Conservation (phyloP, 2,888 invertebrate species). For the Phasia obesa region DNA sequence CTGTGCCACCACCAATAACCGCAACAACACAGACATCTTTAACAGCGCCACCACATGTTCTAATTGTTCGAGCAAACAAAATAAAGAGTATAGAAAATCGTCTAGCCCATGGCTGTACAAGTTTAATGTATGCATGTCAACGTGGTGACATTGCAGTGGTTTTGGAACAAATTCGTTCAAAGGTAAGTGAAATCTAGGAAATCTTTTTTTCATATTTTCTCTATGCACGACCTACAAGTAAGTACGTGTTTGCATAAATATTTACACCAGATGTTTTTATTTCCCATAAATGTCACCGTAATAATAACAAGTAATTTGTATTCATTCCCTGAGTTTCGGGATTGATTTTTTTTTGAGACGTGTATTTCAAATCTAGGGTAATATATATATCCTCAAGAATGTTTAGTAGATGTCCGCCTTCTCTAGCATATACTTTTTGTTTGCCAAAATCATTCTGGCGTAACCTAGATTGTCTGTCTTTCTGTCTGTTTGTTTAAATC, state of each 20-base stretch:
- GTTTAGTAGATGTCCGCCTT: too few relatives aligned
- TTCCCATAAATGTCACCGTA: constrained; percentile 6
- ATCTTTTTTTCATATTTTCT: constrained; percentile 12
- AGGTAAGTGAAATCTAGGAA: constrained; percentile 84
- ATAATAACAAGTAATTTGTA: too few relatives aligned
- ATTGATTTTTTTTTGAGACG: too few relatives aligned
- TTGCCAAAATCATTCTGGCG: too few relatives aligned
- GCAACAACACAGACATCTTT: constrained; percentile 32
- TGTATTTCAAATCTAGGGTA: too few relatives aligned
- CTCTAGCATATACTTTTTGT: too few relatives aligned
- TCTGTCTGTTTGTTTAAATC: too few relatives aligned
- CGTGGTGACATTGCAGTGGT: constrained; percentile 92
- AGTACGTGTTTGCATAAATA: background rate
- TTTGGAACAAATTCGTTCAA: constrained; percentile 88
- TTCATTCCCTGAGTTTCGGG: too few relatives aligned
- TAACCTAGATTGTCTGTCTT: too few relatives aligned
- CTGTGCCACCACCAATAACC: constrained; percentile 43
- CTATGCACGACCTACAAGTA: background rate
- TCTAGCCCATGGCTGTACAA: constrained; percentile 88
- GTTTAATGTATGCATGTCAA: constrained; percentile 96
- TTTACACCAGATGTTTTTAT: constrained; percentile 11
- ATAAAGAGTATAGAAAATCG: constrained; percentile 75
- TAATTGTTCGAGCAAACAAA: constrained; percentile 43
- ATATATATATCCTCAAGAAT: too few relatives aligned
- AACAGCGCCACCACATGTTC: background rate